Base-by-base conservation (phyloP, 2,113 vertebrate species). In the Buteo buteo region DNA sequence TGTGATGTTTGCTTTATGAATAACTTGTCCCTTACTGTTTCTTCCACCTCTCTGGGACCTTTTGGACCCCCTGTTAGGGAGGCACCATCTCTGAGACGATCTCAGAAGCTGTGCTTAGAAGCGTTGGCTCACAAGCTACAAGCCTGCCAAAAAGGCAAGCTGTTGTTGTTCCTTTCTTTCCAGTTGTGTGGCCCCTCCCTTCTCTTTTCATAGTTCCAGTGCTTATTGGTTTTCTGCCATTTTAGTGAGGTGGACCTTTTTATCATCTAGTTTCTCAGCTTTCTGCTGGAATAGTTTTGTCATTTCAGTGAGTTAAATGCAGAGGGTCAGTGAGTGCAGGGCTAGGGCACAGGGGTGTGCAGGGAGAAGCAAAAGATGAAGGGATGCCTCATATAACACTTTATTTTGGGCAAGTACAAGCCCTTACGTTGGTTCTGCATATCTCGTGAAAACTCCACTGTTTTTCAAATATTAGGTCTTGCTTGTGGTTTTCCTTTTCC, bases 201-300 rank as follows among this genome's bases (percentile, higher is more conserved):
- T 28, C 57, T 64, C 42, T 67, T 61, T 36, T 84, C 59, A 4
- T 26, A 34, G 49, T 91, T 82, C 38, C 25, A 76, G 14, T 65
- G 26, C 66, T 85, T 79, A 18, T 26, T 96, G 92, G 31, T 87
- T 95, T 90, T 91, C 93, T 96, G 70, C 66, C 44, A 45, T 91
- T 94, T 94, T 82, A 78, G 47, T 2, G 20, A 74, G n/a, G 61
- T 64, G 70, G 69, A 45, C 58, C 28, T 70, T 67, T 82, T 28
- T 67, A 20, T 65, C 2, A 1, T 44, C 34, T 49, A 4, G 28
- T 90, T 87, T 31, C 9, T 64, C 2, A 0, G 40, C 61, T 87
- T 86, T 65, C 21, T 86, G 52, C 73, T 72, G 81, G 52, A 52
- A 40, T 36, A 76, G 31, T 83, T 92, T 40, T 70, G 67, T 64